These are phyloP conservation scores for Amphiura filiformis DNA, from an alignment of 35 echinoderm and acorn worm species.

Conservation along the genomic window DNA sequence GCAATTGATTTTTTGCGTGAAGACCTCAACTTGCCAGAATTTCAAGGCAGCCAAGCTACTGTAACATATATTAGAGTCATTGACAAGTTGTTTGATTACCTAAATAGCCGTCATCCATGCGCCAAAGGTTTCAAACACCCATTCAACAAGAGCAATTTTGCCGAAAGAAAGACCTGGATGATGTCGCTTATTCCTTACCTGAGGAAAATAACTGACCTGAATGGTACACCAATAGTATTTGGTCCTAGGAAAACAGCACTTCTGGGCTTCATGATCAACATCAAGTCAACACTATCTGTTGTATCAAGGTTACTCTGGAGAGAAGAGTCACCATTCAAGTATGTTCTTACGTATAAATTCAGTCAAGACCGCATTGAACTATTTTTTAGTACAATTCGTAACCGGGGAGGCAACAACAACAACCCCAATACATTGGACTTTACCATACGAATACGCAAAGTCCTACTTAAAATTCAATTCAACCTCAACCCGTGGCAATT, in stretches of 20 bases:
- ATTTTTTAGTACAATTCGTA: background rate
- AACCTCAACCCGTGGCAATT: background rate
- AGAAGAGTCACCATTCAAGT: background rate
- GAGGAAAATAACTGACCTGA: too few relatives aligned
- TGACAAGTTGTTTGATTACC: constrained; percentile 26
- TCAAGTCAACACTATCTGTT: background rate
- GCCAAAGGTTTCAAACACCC: background rate
- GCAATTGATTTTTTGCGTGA: constrained; percentile 66
- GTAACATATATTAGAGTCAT: constrained; percentile 14
- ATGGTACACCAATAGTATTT: too few relatives aligned
- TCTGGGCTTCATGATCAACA: background rate
- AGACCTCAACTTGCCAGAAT: constrained; percentile 35
- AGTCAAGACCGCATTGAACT: background rate
- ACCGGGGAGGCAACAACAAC: background rate
- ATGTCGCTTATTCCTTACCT: background rate
- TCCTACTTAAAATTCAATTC: background rate
- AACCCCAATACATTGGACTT: background rate
- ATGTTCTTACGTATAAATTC: background rate
- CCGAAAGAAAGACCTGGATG: background rate
- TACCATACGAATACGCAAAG: background rate
- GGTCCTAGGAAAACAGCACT: background rate
- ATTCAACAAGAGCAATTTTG: background rate
- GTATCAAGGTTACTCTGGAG: background rate
- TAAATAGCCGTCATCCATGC: background rate
- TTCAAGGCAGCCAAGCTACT: constrained; percentile 52